phyloP scores from a whole-genome alignment of 1,140 invertebrate genomes.

The Penaeus indicus region DNA sequence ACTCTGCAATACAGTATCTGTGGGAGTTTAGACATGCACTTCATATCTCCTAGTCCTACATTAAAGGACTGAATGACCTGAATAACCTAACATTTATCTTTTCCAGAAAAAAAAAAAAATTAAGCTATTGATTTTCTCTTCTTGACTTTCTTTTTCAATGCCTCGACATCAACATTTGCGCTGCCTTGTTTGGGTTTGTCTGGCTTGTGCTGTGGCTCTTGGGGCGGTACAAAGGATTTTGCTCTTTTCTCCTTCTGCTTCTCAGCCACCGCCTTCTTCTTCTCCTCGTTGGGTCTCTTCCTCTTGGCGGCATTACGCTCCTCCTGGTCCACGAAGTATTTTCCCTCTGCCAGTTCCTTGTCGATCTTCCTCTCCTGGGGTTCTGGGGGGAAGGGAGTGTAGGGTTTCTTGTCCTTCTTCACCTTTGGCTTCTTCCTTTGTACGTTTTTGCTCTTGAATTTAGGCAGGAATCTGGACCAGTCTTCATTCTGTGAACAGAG shows the following conservation, averaged over 20 bases:
- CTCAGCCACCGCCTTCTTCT: conserved; percentile 75
- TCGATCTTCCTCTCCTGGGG: conserved; percentile 95
- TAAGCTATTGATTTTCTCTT: conserved; percentile 75
- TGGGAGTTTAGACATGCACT: too few relatives aligned
- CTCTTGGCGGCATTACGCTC: conserved; percentile 81
- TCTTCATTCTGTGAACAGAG: conserved; percentile 80
- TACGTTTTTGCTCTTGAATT: conserved; percentile 93
- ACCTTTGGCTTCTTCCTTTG: conserved; percentile 88
- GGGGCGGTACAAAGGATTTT: conserved; percentile 86
- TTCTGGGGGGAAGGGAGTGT: conserved; percentile 97
- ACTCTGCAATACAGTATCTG: too few relatives aligned
- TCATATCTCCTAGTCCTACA: too few relatives aligned
- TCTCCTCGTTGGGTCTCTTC: conserved; percentile 81
- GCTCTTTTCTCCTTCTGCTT: conserved; percentile 83
- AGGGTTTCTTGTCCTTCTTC: conserved; percentile 88
- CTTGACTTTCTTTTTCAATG: conserved; percentile 78
- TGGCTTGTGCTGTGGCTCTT: conserved; percentile 74
- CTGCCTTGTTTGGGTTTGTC: conserved; percentile 67
- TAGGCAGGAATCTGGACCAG: conserved; percentile 97
- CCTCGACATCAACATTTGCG: conserved; percentile 75
- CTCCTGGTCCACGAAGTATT: conserved; percentile 94
- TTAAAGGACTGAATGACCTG: too few relatives aligned
- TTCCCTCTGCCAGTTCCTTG: conserved; percentile 92
- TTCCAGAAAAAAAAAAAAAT: background rate
- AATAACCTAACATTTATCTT: background rate